A percentile compares a stretch with the other conserved stretches of the same genome.
Evolutionary conservation across 2,113 vertebrate species (phyloP).

Genomic region (Opisthocomus hoazin): DNA sequence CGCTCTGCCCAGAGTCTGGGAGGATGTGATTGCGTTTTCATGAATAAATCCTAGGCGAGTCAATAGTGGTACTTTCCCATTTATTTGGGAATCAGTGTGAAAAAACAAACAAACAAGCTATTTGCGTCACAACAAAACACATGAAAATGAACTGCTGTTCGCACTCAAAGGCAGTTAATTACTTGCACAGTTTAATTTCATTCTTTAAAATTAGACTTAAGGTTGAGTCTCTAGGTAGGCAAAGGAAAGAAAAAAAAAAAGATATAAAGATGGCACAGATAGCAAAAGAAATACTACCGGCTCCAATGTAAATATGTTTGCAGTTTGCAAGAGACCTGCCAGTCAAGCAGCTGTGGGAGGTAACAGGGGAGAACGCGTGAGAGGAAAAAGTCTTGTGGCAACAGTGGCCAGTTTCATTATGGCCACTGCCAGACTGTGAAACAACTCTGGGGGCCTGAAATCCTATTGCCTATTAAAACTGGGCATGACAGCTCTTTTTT

Average conservation of each 20-base stretch:
- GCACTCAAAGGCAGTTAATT: slow-evolving; percentile 28
- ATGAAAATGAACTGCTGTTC: slow-evolving; percentile 50
- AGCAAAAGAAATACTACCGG: slow-evolving; percentile 22
- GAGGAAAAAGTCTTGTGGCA: slow-evolving; percentile 71
- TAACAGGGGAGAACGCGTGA: slow-evolving; percentile 61
- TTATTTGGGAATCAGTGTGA: slow-evolving; percentile 43
- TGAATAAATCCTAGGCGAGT: slow-evolving; percentile 33
- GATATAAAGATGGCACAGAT: background rate
- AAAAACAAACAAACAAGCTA: slow-evolving; percentile 42
- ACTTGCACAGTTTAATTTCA: slow-evolving; percentile 37
- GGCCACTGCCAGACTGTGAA: slow-evolving; percentile 71
- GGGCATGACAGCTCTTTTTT: slow-evolving; percentile 74
- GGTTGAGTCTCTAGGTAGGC: background rate
- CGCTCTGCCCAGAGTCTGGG: background rate
- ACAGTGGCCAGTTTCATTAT: slow-evolving; percentile 73
- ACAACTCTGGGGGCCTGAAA: slow-evolving; percentile 73
- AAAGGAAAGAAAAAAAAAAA: background rate
- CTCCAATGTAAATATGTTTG: slow-evolving; percentile 63
- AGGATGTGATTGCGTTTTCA: background rate
- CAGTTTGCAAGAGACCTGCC: slow-evolving; percentile 57
- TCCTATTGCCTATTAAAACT: slow-evolving; percentile 76
- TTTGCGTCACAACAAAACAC: slow-evolving; percentile 41
- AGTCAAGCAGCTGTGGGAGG: slow-evolving; percentile 68
- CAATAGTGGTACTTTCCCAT: slow-evolving; percentile 29
- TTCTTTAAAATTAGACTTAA: slow-evolving; percentile 41